phyloP scores from a whole-genome alignment of 64 coral and sea anemone genomes.

The Hydrozoanthus tunicans region DNA sequence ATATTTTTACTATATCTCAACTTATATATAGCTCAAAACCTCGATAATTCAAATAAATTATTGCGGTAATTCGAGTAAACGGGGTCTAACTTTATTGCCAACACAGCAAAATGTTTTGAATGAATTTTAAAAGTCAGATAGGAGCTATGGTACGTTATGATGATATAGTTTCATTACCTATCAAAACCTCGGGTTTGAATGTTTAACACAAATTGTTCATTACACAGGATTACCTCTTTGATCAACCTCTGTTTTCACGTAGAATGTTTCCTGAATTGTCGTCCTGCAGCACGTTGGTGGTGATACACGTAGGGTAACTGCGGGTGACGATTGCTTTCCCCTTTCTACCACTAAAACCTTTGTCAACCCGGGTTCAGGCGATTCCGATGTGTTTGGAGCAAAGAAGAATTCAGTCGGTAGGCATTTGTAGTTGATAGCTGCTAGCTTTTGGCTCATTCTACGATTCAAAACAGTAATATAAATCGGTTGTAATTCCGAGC shows the following conservation, averaged over 20 bases:
- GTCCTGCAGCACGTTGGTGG: neutral
- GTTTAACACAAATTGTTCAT: too few relatives aligned
- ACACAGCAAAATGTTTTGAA: too few relatives aligned
- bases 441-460: constrained; percentile 25
- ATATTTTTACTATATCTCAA: too few relatives aligned
- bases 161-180: too few relatives aligned
- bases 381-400: constrained; percentile 20
- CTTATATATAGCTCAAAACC: too few relatives aligned
- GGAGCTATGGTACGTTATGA: too few relatives aligned
- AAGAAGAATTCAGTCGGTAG: constrained; percentile 39
- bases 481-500: too few relatives aligned
- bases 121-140: too few relatives aligned
- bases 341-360: constrained; percentile 15
- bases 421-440: constrained; percentile 8
- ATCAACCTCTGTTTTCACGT: constrained; percentile 4
- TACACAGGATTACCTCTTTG: neutral
- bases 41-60: too few relatives aligned
- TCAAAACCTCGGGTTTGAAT: too few relatives aligned
- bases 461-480: neutral
- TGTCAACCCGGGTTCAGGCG: neutral
- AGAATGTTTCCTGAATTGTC: constrained; percentile 6
- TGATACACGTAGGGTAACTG: neutral
- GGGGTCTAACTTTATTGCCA: too few relatives aligned
- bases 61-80: too few relatives aligned
- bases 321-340: neutral